Base-by-base conservation (phyloP, 1,140 invertebrate species). In the Rhynchophorus ferrugineus region DNA sequence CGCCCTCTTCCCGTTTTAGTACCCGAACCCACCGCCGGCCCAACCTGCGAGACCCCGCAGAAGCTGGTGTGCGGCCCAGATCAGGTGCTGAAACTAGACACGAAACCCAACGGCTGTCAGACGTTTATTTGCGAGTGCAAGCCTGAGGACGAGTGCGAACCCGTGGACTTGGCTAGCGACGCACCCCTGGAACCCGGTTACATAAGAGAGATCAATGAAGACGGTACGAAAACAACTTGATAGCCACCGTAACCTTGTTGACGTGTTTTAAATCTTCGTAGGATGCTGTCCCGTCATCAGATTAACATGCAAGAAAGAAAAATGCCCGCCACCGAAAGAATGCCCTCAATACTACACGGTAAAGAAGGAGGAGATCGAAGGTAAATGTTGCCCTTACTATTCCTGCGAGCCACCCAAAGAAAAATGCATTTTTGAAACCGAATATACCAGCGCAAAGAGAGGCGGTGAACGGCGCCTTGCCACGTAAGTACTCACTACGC, bases 51-150 rank as follows among this genome's bases (percentile, higher is more conserved):
- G 17, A 74, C 81, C 18, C 73, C 78, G 0, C 72, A 79, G 52
- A 77, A 81, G 63, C 77, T 82, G n/a, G 67, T 75, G 11, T 88
- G 85, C 59, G 82, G 81, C 1, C 78, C 73, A 49, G 84, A 80
- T 1, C 85, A 89, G 65, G 71, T 74, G 1, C 72, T 81, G 48
- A 86, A 87, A 63, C 64, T 78, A 21, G 78, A 79, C 41, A 78
- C 68, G 1, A 76, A 71, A 41, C 22, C 72, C 2, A 73, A 78
- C 59, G 78, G 78, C 33, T 86, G 83, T 65, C 74, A 77, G 18
- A 76, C 82, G 59, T 84, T 80, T 56, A 76, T 85, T 54, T 88
- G 85, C 60, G 78, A 83, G 70, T 89, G 85, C 58, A 75, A 81
- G 54, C 80, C 83, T 3, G 69, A 69, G n/a, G 78, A 80, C 19